phyloP scores from a whole-genome alignment of 2,113 vertebrate species.

The Haliaeetus leucogaster region DNA sequence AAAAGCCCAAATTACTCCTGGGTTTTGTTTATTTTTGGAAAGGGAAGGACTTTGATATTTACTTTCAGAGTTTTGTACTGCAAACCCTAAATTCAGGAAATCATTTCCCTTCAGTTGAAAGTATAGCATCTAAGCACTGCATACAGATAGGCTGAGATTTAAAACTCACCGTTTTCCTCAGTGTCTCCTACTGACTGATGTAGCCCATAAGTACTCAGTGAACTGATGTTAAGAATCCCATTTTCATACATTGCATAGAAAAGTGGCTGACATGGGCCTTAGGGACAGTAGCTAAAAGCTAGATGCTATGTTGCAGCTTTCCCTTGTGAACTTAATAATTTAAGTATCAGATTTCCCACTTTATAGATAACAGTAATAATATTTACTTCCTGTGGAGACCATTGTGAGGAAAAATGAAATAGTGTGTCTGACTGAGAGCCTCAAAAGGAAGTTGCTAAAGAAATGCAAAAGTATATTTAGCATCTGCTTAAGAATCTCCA shows the following conservation, averaged over 20 bases:
- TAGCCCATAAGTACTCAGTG: not conserved
- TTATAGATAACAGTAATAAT: not conserved
- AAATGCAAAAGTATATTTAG: conserved; percentile 1
- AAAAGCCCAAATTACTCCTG: not conserved
- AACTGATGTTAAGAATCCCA: not conserved
- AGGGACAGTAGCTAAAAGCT: not conserved
- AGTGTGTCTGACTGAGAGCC: not conserved
- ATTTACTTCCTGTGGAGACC: not conserved
- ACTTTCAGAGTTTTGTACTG: not conserved
- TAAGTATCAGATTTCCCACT: not conserved
- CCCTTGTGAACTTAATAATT: not conserved
- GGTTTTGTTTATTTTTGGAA: not conserved
- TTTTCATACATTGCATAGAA: not conserved
- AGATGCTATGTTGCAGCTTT: not conserved
- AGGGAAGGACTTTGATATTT: not conserved
- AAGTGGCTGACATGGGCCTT: not conserved
- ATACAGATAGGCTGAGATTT: not conserved
- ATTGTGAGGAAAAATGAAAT: not conserved
- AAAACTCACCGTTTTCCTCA: not conserved
- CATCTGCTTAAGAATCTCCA: not conserved
- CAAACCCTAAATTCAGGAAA: not conserved
- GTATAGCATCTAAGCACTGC: not conserved
- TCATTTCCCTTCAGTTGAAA: not conserved
- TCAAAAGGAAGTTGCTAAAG: not conserved
- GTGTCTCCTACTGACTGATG: not conserved